phyloP scores from a whole-genome alignment of 1,140 invertebrate genomes.

The Drosophila auraria region DNA sequence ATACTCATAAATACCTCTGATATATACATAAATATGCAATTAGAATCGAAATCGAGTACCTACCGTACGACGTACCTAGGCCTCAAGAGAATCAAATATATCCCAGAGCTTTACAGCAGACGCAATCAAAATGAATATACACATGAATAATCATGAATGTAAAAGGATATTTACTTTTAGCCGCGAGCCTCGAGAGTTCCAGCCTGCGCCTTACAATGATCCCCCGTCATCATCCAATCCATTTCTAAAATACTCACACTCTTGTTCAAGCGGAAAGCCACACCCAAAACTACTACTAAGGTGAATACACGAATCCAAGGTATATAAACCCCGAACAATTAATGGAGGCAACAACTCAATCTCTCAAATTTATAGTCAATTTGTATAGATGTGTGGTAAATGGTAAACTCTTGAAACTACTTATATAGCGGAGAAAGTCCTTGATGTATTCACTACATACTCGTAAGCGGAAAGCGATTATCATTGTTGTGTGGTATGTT shows the following conservation, averaged over 20 bases:
- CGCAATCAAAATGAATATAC: slow-evolving; percentile 51
- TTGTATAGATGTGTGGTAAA: slow-evolving; percentile 56
- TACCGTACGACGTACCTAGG: slow-evolving; percentile 58
- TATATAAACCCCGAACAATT: slow-evolving; percentile 12
- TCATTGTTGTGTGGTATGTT: slow-evolving; percentile 78
- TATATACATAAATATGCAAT: slow-evolving; percentile 21
- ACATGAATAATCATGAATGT: slow-evolving; percentile 7
- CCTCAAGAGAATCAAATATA: slow-evolving; percentile 40
- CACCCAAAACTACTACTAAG: slow-evolving; percentile 78
- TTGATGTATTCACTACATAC: slow-evolving; percentile 34
- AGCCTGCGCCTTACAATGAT: slow-evolving; percentile 25
- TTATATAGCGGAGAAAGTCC: slow-evolving; percentile 29
- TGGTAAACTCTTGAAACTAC: slow-evolving; percentile 56
- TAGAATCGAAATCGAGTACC: slow-evolving; percentile 57
- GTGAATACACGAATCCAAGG: slow-evolving; percentile 49
- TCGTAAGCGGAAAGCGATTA: slow-evolving; percentile 61
- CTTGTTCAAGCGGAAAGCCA: slow-evolving; percentile 2
- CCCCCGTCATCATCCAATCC: slow-evolving; percentile 30
- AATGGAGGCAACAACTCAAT: slow-evolving; percentile 15
- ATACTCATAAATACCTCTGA: slow-evolving; percentile 22
- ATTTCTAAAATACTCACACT: slow-evolving; percentile 29
- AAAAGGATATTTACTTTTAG: slow-evolving; percentile 14
- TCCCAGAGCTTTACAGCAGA: slow-evolving; percentile 53
- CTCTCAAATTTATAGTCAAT: slow-evolving; percentile 66
- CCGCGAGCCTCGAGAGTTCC: slow-evolving; percentile 10